Base-by-base conservation (phyloP, 2,113 vertebrate genomes). In the Urocynchramus pylzowi region DNA sequence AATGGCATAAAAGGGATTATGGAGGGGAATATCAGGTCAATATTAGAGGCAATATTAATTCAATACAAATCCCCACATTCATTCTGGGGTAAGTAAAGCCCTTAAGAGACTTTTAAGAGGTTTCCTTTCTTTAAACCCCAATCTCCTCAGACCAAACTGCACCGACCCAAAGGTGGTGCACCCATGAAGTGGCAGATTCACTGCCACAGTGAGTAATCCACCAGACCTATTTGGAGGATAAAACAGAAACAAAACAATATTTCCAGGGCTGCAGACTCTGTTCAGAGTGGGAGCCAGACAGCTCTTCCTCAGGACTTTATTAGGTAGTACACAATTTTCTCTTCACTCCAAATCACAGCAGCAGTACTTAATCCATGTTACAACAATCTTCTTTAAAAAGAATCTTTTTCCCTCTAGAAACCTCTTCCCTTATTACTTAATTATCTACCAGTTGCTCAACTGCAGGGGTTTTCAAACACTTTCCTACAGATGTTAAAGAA, bases 401-500 rank as follows among this genome's bases (percentile, higher is more conserved):
- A 96, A 91, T 77, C 93, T 92, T 97, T 95, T 96, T 97, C 97
- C 95, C 98, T 97, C 96, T 95, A 98, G 98, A 98, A 98, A 96
- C 93, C 97, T 96, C 97, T 98, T 97, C 85, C 96, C 97, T 98
- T 98, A 98, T 98, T 98, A 98, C 98, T 98, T 98, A 98, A 98
- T 98, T 98, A 98, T 97, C 98, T 97, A 98, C 98, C 97, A 98
- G 98, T 98, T 98, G 98, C 98, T 98, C 98, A 98, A 98, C 98
- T 98, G 97, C 98, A 98, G 97, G 97, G 98, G 96, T 98, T 98
- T 98, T 98, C 97, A 98, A 98, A 98, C 97, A 98, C 97, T 98
- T 98, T 98, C 95, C 99, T 99, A 98, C 99, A 99, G 98, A 99
- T 99, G 99, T 99, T 99, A 99, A 99, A 98, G 98, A 98, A 98